Conservation (phyloP, 2,888 invertebrate species). For the Colostygia pectinataria region DNA sequence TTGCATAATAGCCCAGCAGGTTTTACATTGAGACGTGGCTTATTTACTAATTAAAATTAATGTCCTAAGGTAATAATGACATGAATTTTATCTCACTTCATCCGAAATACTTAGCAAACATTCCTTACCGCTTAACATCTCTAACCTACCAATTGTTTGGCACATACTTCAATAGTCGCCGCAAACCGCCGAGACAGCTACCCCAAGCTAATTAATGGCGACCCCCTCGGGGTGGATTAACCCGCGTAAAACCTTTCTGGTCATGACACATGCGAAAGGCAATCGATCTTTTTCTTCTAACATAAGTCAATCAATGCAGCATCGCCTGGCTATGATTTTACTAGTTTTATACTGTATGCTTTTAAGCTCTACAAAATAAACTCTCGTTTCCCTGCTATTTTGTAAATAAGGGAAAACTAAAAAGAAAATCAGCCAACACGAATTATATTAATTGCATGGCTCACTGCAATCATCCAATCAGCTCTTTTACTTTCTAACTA, state of each 20-base stretch:
- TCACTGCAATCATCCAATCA: not conserved
- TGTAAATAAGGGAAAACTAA: not conserved
- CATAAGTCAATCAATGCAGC: constrained; percentile 40
- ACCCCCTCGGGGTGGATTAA: constrained; percentile 64
- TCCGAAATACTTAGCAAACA: not conserved
- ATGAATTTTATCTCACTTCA: too few relatives aligned
- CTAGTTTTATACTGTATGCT: not conserved
- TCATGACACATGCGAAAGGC: constrained; percentile 56
- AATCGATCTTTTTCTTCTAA: constrained; percentile 56
- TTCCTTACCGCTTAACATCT: constrained; percentile 6
- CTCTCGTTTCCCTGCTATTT: not conserved
- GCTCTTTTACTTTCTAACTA: not conserved
- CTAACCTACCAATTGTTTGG: constrained; percentile 17
- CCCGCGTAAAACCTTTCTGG: constrained; percentile 73
- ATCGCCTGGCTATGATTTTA: not conserved
- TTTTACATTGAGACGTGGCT: too few relatives aligned
- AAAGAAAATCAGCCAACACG: not conserved
- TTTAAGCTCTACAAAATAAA: too few relatives aligned
- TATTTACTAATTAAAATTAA: too few relatives aligned
- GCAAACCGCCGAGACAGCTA: constrained; percentile 64
- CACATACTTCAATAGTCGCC: constrained; percentile 65
- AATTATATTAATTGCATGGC: not conserved
- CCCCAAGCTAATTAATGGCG: constrained; percentile 71
- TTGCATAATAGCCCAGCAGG: too few relatives aligned
- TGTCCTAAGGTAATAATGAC: too few relatives aligned